Conservation (phyloP, 2,113 vertebrate genomes). For the Ceyx melanurus region DNA sequence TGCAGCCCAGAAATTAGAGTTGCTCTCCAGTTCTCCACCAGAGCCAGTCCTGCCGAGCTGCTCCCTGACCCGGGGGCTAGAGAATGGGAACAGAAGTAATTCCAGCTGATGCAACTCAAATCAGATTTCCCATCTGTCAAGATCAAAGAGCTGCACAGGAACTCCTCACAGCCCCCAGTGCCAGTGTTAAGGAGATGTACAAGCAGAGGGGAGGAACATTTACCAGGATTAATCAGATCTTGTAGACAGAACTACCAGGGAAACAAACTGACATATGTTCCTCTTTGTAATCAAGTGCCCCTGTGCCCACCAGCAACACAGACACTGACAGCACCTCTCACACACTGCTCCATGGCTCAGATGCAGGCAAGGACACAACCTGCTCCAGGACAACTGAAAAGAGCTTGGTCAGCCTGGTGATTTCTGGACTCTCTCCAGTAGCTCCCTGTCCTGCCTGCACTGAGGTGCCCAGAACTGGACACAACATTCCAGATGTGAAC, state of each 20-base stretch:
- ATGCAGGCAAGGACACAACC: neutral
- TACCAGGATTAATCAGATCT: conserved; percentile 49
- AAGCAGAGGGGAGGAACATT: neutral
- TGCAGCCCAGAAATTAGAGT: neutral
- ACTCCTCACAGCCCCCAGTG: neutral
- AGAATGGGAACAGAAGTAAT: neutral
- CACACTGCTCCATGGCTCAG: neutral
- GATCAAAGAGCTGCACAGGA: conserved; percentile 26
- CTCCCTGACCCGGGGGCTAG: neutral
- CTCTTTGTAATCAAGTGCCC: conserved; percentile 27
- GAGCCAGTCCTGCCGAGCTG: neutral
- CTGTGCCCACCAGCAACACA: neutral
- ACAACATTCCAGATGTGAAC: no score
- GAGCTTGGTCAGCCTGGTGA: neutral
- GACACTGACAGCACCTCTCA: neutral
- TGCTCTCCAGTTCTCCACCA: neutral
- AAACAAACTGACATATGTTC: conserved; percentile 30
- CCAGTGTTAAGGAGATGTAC: neutral
- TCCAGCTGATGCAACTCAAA: conserved; percentile 42
- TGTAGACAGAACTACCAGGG: neutral
- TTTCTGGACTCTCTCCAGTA: no score
- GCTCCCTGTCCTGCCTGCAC: no score
- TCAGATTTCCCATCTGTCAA: conserved; percentile 31
- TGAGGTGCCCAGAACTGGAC: no score
- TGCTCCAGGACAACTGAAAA: neutral